Base-by-base conservation (phyloP, 2,797 vertebrate species). In the Halcyon chelicuti region DNA sequence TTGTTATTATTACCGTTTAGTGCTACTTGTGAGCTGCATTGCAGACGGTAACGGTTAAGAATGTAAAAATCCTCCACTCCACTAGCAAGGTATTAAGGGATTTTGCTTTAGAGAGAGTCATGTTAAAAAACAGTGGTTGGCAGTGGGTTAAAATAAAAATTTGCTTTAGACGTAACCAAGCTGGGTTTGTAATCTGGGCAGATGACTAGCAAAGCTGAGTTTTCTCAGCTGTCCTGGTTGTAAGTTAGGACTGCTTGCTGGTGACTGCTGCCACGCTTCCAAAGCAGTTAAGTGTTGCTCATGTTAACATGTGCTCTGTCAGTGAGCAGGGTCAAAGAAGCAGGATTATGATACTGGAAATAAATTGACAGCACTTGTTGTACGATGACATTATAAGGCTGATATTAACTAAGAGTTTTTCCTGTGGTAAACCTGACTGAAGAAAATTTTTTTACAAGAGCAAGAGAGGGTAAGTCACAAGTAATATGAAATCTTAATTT, bases 331-430 rank as follows among this genome's bases (percentile, higher is more conserved):
- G 35, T 46, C 58, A 54, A 6, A 71, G 31, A 70, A n/a, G 10
- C 1, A 4, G 20, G 47, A 12, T 29, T 83, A 42, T 12, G 47
- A 13, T 17, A 25, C 0, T 4, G 51, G n/a, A n/a, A 57, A 23
- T 37, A 28, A 49, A 33, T 52, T 49, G 31, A 46, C 1, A 12
- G n/a, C 39, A 78, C 4, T 16, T 76, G 2, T 47, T 42, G 12
- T 62, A n/a, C n/a, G 35, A 35, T 61, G 55, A 18, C 35, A 6
- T 73, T 91, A 12, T n/a, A 78, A 66, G 84, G n/a, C 31, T 80
- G 20, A 5, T 68, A 18, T 3, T 58, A 57, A 22, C 26, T 68
- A 21, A 62, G 40, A 31, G 15, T 70, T 52, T 58, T 33, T 52
- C 49, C 10, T 60, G 25, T 25, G 31, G 42, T 37, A 81, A 83